Percentiles rank a stretch among this genome's conserved stretches.
Conservation (phyloP, 1,140 invertebrate genomes). For the Drosophila truncata region DNA sequence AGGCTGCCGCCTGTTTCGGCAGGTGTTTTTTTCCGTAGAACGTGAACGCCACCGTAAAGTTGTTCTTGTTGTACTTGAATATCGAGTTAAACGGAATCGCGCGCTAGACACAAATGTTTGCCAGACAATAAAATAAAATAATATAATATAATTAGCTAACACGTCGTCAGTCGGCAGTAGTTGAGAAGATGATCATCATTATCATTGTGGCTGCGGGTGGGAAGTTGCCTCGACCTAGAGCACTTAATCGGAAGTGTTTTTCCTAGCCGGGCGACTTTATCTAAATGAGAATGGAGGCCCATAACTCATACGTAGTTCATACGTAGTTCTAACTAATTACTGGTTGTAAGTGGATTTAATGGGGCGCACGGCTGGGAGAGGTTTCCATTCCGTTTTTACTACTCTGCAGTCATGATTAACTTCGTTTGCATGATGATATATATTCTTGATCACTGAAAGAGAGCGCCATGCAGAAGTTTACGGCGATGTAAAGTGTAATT, state of each 20-base stretch:
- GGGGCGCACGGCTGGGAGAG: conserved; percentile 1
- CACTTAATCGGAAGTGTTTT: conserved; percentile 51
- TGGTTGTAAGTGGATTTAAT: conserved; percentile 26
- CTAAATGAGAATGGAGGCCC: conserved; percentile 15
- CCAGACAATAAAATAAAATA: conserved; percentile 52
- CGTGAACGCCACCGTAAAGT: neutral
- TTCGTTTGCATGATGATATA: conserved; percentile 24
- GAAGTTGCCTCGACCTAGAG: conserved; percentile 47
- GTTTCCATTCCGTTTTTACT: conserved; percentile 10
- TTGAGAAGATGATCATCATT: conserved; percentile 3
- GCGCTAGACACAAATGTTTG: conserved; percentile 73
- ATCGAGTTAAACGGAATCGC: conserved; percentile 65
- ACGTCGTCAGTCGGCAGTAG: conserved; percentile 4
- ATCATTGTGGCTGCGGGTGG: conserved; percentile 22
- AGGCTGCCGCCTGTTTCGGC: conserved; percentile 28
- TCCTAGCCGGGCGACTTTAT: conserved; percentile 19
- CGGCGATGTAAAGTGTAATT: conserved; percentile 51
- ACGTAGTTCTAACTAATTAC: conserved; percentile 43
- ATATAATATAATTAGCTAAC: conserved; percentile 52
- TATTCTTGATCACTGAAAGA: conserved; percentile 9
- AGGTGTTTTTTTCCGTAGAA: conserved; percentile 67
- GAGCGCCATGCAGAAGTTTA: conserved; percentile 1
- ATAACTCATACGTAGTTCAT: conserved; percentile 33
- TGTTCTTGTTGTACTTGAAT: conserved; percentile 21
- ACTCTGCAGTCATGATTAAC: conserved; percentile 53